These are phyloP conservation scores for Mobula birostris DNA, from an alignment of 2,113 vertebrate genomes.

Conservation along the genomic window DNA sequence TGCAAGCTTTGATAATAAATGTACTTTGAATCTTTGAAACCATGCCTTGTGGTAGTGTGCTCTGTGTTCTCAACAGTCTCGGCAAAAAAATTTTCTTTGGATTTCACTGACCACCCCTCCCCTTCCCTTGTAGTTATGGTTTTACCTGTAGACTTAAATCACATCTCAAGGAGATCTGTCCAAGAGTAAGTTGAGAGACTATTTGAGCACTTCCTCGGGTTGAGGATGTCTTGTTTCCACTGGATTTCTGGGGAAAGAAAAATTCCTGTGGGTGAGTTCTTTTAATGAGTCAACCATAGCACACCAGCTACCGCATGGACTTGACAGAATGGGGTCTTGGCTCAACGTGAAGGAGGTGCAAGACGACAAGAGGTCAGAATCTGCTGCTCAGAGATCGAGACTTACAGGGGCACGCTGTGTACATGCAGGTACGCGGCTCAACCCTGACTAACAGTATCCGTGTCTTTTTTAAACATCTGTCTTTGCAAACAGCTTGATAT, in stretches of 20 bases:
- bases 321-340: no score
- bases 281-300: no score
- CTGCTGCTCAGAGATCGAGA: no score
- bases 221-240: no score
- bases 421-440: background rate
- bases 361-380: no score
- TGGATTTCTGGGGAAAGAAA: no score
- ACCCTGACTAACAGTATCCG: background rate
- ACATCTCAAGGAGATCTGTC: background rate
- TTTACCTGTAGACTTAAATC: background rate
- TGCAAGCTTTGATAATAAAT: no score
- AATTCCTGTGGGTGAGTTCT: no score
- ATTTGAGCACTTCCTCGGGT: no score
- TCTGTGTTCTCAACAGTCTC: background rate
- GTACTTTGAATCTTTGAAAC: background rate
- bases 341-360: no score
- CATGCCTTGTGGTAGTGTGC: background rate
- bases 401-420: no score
- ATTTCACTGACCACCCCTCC: background rate
- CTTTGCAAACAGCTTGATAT: background rate
- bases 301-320: no score
- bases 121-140: background rate
- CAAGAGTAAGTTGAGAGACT: background rate
- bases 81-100: background rate
- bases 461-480: background rate